Percentiles rank a stretch among this genome's conserved stretches.
phyloP scores from a whole-genome alignment of 2,113 vertebrate species.

The Ginglymostoma cirratum region DNA sequence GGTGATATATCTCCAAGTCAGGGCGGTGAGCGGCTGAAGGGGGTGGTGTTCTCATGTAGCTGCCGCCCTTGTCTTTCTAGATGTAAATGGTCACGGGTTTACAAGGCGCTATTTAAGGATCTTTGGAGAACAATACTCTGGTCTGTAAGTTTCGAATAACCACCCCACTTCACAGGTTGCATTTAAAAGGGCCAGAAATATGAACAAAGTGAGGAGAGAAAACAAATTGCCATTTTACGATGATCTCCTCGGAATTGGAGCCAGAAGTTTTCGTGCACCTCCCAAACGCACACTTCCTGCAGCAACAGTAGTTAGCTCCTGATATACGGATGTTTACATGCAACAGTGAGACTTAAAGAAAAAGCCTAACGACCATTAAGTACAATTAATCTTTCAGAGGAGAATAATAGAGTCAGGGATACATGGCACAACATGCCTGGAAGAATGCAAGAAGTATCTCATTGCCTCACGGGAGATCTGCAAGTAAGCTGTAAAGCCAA shows the following conservation, averaged over 20 bases:
- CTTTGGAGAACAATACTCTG: too few species aligned
- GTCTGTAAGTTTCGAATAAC: neutral
- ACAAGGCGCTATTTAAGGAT: too few species aligned
- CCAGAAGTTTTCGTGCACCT: neutral
- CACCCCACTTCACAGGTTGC: neutral
- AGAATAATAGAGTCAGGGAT: neutral
- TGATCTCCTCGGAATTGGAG: neutral
- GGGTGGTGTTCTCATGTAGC: too few species aligned
- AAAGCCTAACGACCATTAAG: neutral
- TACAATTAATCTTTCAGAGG: neutral
- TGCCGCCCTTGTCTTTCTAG: too few species aligned
- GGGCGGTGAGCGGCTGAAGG: too few species aligned
- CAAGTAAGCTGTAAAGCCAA: neutral
- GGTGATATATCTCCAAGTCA: too few species aligned
- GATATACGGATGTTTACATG: neutral
- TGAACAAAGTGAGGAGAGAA: neutral
- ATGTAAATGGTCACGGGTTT: too few species aligned
- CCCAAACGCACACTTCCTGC: neutral
- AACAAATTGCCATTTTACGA: neutral
- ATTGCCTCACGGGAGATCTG: neutral
- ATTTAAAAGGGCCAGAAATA: neutral
- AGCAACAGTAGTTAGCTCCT: conserved; percentile 9
- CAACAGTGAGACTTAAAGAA: neutral
- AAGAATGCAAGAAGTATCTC: neutral
- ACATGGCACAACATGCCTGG: neutral